Conservation (phyloP, 2,797 vertebrate species). For the Glossophaga mutica region DNA sequence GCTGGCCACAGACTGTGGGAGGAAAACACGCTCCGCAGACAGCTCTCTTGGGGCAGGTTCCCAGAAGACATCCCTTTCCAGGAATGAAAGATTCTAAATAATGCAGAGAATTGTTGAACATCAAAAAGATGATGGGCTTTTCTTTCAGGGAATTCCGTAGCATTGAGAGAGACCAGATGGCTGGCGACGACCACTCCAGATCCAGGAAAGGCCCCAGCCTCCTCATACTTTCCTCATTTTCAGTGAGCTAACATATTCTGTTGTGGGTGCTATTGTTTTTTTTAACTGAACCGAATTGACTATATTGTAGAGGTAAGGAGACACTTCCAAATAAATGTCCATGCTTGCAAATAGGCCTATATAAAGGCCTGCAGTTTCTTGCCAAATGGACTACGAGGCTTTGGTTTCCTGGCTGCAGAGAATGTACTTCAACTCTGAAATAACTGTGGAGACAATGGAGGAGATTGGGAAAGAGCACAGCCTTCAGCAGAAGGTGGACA, state of each 20-base stretch:
- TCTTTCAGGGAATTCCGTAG: conserved; percentile 55
- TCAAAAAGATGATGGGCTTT: conserved; percentile 33
- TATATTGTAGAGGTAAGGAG: not conserved
- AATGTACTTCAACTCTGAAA: not conserved
- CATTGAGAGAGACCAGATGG: conserved; percentile 47
- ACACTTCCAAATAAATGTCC: not conserved
- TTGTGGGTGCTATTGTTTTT: not conserved
- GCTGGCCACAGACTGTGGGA: conserved; percentile 67
- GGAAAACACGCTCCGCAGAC: conserved; percentile 69
- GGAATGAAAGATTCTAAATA: conserved; percentile 78
- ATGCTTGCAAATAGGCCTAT: not conserved
- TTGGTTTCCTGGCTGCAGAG: not conserved
- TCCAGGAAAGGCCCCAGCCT: not conserved
- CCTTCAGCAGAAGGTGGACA: not conserved
- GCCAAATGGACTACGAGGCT: not conserved
- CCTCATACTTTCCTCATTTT: not conserved
- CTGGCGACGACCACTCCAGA: not conserved
- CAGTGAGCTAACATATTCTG: not conserved
- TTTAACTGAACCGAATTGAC: not conserved
- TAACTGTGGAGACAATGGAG: not conserved
- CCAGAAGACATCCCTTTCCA: conserved; percentile 81
- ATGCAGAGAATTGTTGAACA: conserved; percentile 46
- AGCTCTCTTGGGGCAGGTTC: conserved; percentile 49
- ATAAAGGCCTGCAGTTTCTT: not conserved
- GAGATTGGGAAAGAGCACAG: not conserved